Evolutionary conservation across 1,140 invertebrate genomes (phyloP), one percentile per base, ranked within the genome.

Genomic region (Caenorhabditis briggsae): DNA sequence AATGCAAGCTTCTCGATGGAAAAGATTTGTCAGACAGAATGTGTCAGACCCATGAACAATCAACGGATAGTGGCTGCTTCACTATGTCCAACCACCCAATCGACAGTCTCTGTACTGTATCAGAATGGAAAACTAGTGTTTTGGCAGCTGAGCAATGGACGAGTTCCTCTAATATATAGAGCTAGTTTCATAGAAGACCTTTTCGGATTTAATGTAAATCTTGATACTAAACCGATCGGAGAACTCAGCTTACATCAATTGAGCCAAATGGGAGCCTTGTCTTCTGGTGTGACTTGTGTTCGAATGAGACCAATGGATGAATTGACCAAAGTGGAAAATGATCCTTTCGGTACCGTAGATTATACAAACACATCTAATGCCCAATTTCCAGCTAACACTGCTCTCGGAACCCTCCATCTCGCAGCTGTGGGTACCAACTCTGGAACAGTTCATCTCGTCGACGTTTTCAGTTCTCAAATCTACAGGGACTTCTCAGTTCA

Each of bases 401-500:
- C 74, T 33, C 70, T 82, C 46, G 74, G 82, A 25, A 74, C 74
- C 12, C 64, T 58, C 14, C 86, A 87, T 33, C 23, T 87, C 16
- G 82, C 86, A 16, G 86, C 83, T 2, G 82, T 87, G 7, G 82
- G 82, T 18, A 87, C 82, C 12, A 85, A 87, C 23, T 82, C 88
- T 33, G 86, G 86, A 6, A 82, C 83, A 18, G 41, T 88, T 48
- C 88, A 88, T 74, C 41, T 89, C 12, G 78, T 89, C 84, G 87
- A 85, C 56, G 84, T 88, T 12, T 83, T 87, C 85, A 53, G 88
- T 56, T 61, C 85, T 25, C 87, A 87, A 64, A 89, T 89, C 82
- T 64, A 78, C 20, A 82, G 82, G 18, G 87, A 89, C 16, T 86
- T 89, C 41, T 74, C 88, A 41, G 87, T 89, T n/a, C 88, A 89